Conservation (phyloP, 2,888 invertebrate genomes). For the Punctoribates punctum region DNA sequence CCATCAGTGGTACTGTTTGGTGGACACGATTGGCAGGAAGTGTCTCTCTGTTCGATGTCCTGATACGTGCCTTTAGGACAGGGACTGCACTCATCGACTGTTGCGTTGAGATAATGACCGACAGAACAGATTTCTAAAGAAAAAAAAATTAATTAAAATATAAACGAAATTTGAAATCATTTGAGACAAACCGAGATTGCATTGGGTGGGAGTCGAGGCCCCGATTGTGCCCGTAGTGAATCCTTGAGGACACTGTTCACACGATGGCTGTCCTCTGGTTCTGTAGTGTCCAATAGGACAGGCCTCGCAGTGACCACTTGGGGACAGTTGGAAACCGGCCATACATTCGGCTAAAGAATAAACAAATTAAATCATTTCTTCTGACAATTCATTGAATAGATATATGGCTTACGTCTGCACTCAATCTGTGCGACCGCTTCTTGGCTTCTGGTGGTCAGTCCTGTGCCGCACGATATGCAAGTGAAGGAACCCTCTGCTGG, state of each 20-base stretch:
- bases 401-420: constrained; percentile 49
- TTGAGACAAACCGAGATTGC: constrained; percentile 69
- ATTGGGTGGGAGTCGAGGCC: constrained; percentile 78
- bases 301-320: constrained; percentile 84
- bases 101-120: constrained; percentile 76
- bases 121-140: constrained; percentile 56
- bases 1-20: constrained; percentile 83
- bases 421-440: constrained; percentile 69
- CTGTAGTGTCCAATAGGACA: constrained; percentile 85
- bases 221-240: constrained; percentile 83
- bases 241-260: constrained; percentile 79
- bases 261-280: constrained; percentile 74
- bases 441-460: constrained; percentile 83
- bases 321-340: constrained; percentile 58
- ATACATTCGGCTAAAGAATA: constrained; percentile 67
- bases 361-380: constrained; percentile 24
- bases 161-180: constrained; percentile 34
- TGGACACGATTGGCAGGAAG: constrained; percentile 78
- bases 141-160: constrained; percentile 18
- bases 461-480: constrained; percentile 80
- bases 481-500: constrained; percentile 83
- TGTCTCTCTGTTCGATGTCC: constrained; percentile 75
- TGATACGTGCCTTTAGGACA: constrained; percentile 89
- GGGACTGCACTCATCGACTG: constrained; percentile 72
- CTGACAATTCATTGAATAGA: neutral